Evolutionary conservation across 2,113 vertebrate genomes (phyloP), one percentile per base, ranked within the genome.

Genomic region (Telmatochromis sp.): DNA sequence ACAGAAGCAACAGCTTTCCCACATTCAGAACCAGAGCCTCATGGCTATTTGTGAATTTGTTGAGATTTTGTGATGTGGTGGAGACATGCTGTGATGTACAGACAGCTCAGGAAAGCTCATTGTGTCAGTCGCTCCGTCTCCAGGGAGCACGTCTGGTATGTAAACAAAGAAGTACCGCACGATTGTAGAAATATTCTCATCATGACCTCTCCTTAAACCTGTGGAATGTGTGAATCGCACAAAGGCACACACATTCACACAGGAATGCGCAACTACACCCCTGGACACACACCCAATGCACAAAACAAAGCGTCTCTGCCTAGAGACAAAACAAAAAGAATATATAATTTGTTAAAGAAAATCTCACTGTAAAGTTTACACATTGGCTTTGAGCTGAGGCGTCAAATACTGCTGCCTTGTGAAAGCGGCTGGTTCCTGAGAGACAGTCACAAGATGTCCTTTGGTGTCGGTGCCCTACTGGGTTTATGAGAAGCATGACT

Each of bases 141-240:
- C 89, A 79, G 9, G 90, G 88, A 91, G 89, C 89, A 88, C 0
- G 89, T 92, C 88, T 93, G 91, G 94, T 88, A 94, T 95, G 92
- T 91, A 92, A 95, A 94, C 88, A 90, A 80, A 82, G 83, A 90
- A 88, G 85, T 91, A 91, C 84, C 45, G 80, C 87, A 86, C 57
- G 80, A 90, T 58, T 85, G 86, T 83, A 88, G 91, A 88, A 94
- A 94, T 91, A 87, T 89, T 88, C 47, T 91, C 91, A 91, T 88
- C 91, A 19, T 78, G 86, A 90, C 90, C 91, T 91, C 87, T 92
- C 47, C 87, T 86, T 94, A 83, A 92, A 92, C 57, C 88, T 21
- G 73, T 54, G 91, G 93, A 93, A 96, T 94, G 93, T 91, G 87
- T 86, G 91, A 93, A 92, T 93, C 58, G 90, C 82, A 84, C 85